phyloP scores from a whole-genome alignment of 64 coral and sea anemone species.

The Dendronephthya gigantea region DNA sequence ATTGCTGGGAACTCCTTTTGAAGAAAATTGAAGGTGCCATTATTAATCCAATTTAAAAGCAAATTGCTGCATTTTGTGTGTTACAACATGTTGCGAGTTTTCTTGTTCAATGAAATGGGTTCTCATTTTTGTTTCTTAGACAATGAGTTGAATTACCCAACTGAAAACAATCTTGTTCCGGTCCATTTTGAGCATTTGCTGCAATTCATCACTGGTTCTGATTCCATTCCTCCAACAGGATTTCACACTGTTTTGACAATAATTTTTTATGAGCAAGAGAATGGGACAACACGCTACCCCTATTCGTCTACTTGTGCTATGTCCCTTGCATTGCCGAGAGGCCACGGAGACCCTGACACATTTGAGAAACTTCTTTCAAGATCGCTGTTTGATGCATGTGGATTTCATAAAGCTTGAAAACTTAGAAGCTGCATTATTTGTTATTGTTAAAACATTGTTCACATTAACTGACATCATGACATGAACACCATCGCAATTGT shows the following conservation, averaged over 20 bases:
- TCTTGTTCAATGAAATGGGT: no score
- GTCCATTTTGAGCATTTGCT: not conserved
- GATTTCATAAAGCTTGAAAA: conserved; percentile 25
- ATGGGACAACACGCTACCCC: conserved; percentile 24
- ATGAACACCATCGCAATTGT: no score
- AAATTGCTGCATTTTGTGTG: no score
- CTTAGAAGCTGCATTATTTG: no score
- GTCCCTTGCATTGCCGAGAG: conserved; percentile 5
- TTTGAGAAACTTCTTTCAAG: conserved; percentile 7
- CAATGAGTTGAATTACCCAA: not conserved
- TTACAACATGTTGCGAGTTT: no score
- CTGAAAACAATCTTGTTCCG: not conserved
- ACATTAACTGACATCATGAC: no score
- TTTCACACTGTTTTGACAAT: not conserved
- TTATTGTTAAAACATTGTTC: no score
- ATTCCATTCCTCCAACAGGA: conserved; percentile 19
- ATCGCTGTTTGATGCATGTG: conserved; percentile 22
- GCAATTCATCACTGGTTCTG: conserved; percentile 26
- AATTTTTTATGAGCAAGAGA: conserved; percentile 16
- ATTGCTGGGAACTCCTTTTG: conserved; percentile 1
- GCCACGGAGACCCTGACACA: not conserved
- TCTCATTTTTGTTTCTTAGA: not conserved
- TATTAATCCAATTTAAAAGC: no score
- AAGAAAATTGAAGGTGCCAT: conserved; percentile 2
- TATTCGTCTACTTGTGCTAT: conserved; percentile 30